Evolutionary conservation across 2,888 invertebrate genomes (phyloP).

Genomic region (Theodoxus fluviatilis): DNA sequence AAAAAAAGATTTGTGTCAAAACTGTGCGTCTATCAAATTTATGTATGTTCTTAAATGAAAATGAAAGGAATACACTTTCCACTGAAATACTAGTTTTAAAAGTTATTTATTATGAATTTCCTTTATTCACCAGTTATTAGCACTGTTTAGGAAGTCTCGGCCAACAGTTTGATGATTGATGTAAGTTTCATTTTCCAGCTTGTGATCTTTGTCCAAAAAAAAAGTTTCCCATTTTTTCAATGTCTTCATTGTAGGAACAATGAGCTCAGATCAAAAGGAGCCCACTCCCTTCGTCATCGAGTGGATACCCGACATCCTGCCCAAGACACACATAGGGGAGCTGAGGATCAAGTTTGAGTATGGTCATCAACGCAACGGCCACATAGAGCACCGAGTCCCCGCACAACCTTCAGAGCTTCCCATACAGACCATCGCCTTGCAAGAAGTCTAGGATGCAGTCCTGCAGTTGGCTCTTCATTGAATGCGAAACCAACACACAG

Average conservation of each 20-base stretch:
- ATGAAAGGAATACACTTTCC: no score
- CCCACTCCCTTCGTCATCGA: slow-evolving; percentile 76
- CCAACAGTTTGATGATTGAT: no score
- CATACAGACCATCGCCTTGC: no score
- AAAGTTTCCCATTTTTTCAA: background rate
- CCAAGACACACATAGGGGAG: slow-evolving; percentile 76
- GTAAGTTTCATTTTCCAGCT: no score
- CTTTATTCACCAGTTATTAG: no score
- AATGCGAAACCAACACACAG: no score
- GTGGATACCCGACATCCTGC: slow-evolving; percentile 79
- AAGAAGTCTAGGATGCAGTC: no score
- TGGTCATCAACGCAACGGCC: slow-evolving; percentile 73
- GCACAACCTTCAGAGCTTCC: no score
- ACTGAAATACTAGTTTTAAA: background rate
- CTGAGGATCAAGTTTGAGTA: slow-evolving; percentile 77
- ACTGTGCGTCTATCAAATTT: background rate
- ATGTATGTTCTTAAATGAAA: no score
- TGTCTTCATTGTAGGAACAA: slow-evolving; percentile 65
- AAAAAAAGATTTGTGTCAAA: background rate
- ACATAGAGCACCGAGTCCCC: slow-evolving; percentile 52
- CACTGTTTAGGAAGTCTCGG: no score
- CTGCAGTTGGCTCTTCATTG: no score
- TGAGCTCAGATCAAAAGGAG: slow-evolving; percentile 70
- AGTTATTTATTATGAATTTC: background rate
- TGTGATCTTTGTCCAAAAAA: no score